Evolutionary conservation across 2,888 invertebrate genomes (phyloP), one percentile per base, ranked within the genome.

Genomic region (Phortica magna): DNA sequence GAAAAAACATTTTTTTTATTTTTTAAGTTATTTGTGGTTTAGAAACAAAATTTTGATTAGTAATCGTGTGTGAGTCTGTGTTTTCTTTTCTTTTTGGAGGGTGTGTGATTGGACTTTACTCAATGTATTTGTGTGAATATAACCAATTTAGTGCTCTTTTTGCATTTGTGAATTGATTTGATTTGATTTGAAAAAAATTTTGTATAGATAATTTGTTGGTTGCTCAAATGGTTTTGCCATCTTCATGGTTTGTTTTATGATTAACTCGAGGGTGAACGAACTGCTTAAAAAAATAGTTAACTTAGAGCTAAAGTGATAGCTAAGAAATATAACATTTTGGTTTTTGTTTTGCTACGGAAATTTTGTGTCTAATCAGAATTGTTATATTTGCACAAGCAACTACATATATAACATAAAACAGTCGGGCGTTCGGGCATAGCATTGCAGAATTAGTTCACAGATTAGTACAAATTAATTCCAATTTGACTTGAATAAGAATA

Each of bases 201-300:
- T 61, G 19, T 61, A 4, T 22, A 12, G 7, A 17, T 61, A 10
- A n/a, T 55, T 14, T 55, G 53, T n/a, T 59, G 57, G 2, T 10
- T 59, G 57, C 19, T 17, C 17, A 22, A 9, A 7, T 17, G 7
- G 7, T 61, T 17, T 61, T 17, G 10, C 19, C 7, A 17, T 61
- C 19, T 61, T 75, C 19, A 59, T 65, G 65, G 42, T 64, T 14
- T 61, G 65, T 48, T 68, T 41, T 19, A 59, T 75, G 75, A 22
- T 39, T 53, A 65, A 73, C 53, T 74, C 74, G 74, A 74, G 74
- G 75, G 57, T 70, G 75, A 75, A 22, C 39, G 72, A 72, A 55
- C 39, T 73, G 22, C 39, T 74, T 67, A 19, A 17, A 65, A 42
- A 48, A 43, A 9, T 22, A 14, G 55, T 55, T 57, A 19, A 73